Evolutionary conservation across 2,797 vertebrate genomes (phyloP), one percentile per base, ranked within the genome.

Genomic region (Myotis findleyi): DNA sequence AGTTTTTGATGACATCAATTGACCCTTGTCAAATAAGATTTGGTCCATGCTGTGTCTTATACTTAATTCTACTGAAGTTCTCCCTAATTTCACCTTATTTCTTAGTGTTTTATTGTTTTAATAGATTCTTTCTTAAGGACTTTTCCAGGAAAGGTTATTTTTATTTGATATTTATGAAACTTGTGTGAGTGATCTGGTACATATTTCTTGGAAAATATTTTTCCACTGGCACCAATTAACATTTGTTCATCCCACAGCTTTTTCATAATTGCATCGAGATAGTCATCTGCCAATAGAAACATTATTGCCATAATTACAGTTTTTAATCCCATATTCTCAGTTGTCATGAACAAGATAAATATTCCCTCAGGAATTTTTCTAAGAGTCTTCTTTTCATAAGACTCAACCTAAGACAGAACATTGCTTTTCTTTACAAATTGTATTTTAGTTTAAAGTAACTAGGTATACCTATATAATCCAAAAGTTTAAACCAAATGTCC

Each of bases 271-370:
- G 80, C 64, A 77, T 38, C 66, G 30, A 97, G 82, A 68, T 95
- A 72, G 21, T 87, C 64, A 96, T 81, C 36, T 91, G 27, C 38
- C 94, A 96, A 95, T 13, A 97, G 27, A 85, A 95, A 86, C 3
- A 36, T 94, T 95, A 96, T 92, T 96, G 36, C 44, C 85, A 96
- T 89, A 69, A 93, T 92, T 95, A 41, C 23, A 93, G 6, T 86
- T 86, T 88, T 97, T 87, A 97, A 91, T 96, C 41, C 55, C 21
- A 92, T 91, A 88, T 95, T 97, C 88, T 97, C 89, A 73, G n/a
- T 97, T 96, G 64, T 93, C 95, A 97, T 88, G 36, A 97, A 97
- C 6, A 44, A 98, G 68, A 98, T 94, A 38, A 95, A 91, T 91
- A 97, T 62, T 82, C 13, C 0, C 12, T 93, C 76, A 75, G 47